phyloP scores from a whole-genome alignment of 2,888 invertebrate genomes.

The Halictus quadricinctus region DNA sequence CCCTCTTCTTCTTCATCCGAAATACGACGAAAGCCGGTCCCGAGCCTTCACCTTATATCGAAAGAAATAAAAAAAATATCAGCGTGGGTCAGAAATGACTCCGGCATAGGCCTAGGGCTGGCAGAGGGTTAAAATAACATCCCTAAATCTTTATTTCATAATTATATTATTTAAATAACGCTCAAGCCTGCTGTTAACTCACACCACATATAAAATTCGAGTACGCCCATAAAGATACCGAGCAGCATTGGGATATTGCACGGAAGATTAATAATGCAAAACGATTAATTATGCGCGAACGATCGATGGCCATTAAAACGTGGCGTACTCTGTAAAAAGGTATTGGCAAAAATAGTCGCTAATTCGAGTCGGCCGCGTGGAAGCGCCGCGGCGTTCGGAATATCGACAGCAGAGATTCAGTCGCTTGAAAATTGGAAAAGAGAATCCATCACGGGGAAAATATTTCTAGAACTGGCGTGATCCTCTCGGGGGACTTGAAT shows the following conservation, averaged over 20 bases:
- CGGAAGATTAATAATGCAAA: not conserved
- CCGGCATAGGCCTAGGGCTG: no score
- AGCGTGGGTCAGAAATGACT: no score
- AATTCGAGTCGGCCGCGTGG: not conserved
- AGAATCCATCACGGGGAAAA: not conserved
- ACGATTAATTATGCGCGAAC: not conserved
- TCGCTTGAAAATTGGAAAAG: slow-evolving; percentile 20
- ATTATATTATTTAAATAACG: no score
- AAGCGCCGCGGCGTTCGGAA: not conserved
- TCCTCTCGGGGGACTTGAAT: not conserved
- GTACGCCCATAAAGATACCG: not conserved
- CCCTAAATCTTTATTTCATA: not conserved
- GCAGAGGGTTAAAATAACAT: no score
- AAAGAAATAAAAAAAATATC: no score
- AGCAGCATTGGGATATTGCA: no score
- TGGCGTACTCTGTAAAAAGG: not conserved
- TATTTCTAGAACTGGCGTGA: slow-evolving; percentile 7
- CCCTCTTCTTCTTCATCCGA: no score
- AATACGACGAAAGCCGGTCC: no score
- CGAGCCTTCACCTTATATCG: no score
- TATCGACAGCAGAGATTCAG: no score
- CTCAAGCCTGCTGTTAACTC: not conserved
- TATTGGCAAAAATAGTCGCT: not conserved
- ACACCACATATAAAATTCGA: not conserved
- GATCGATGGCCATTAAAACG: not conserved